Percentiles rank a stretch among this genome's conserved stretches.
Conservation (phyloP, 2,797 vertebrate species). For the Myotis pilosus region DNA sequence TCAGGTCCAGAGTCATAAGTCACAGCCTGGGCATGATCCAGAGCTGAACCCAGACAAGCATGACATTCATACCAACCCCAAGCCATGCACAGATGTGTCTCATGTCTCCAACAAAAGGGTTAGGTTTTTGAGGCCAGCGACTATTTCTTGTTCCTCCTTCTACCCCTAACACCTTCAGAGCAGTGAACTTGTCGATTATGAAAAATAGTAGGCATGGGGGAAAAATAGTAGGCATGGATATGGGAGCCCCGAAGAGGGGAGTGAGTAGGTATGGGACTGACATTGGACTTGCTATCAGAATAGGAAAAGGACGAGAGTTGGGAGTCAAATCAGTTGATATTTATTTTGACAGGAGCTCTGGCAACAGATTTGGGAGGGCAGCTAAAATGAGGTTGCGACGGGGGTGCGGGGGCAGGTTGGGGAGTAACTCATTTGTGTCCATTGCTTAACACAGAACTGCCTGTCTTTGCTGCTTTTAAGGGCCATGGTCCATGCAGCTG, state of each 20-base stretch:
- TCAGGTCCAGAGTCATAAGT: background rate
- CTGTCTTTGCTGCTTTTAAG: background rate
- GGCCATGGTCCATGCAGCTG: background rate
- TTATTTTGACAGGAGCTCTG: conserved; percentile 14
- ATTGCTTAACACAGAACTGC: background rate
- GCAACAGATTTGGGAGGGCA: background rate
- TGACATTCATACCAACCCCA: background rate
- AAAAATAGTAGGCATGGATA: background rate
- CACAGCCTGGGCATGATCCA: background rate
- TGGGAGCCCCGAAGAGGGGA: background rate
- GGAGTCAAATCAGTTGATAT: background rate
- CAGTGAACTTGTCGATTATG: background rate
- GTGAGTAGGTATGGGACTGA: background rate
- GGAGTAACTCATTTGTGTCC: background rate
- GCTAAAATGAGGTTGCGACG: background rate
- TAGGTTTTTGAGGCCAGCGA: background rate
- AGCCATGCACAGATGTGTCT: background rate
- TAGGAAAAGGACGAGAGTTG: background rate
- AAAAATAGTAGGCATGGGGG: background rate
- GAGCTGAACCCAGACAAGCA: background rate
- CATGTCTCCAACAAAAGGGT: background rate
- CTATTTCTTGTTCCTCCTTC: background rate
- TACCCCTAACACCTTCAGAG: background rate
- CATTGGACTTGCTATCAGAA: background rate
- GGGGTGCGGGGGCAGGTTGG: too few relatives aligned